Evolutionary conservation across 2,888 invertebrate genomes (phyloP), one percentile per base, ranked within the genome.

Genomic region (Ctenicera cuprea): DNA sequence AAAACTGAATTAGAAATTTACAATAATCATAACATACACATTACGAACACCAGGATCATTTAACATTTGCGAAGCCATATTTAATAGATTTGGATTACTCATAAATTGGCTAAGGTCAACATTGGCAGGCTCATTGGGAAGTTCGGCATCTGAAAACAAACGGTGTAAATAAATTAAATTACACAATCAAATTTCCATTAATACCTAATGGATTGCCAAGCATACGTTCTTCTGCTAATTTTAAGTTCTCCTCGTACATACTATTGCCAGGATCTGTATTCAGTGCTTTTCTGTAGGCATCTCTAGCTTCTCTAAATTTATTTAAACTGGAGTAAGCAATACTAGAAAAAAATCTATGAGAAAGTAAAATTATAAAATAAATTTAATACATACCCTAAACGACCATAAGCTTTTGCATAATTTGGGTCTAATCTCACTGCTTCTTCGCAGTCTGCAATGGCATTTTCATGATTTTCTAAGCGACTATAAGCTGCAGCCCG

Each of bases 401-500:
- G 92, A 0, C 97, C 96, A 87, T 96, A 97, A 3, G 98, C 98
- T 88, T 99, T 98, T 81, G 97, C 94, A 87, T 99, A 99, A 75
- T 92, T 91, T 0, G 96, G 94, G 86, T 99, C 97, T 79, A 98
- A 91, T 37, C 92, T 90, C 67, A 99, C 89, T 4, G 99, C 98
- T 52, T 93, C 92, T 81, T 94, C 92, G 86, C 98, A 98, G 87
- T 99, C 99, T 65, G 93, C 92, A 65, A 99, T 94, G 11, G 98
- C 97, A 74, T 92, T 90, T 70, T 93, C 90, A 83, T 96, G 94
- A 82, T 95, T 93, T 61, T 94, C 94, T 78, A 98, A 88, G 84
- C 97, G 96, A 84, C 95, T 97, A 85, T 95, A 94, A 0, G 98
- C 97, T 0, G 99, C 99, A 54, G 99, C 99, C 79, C 99, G 92